Conservation (phyloP, 2,888 invertebrate genomes). For the Macrosoma leucophasiata region DNA sequence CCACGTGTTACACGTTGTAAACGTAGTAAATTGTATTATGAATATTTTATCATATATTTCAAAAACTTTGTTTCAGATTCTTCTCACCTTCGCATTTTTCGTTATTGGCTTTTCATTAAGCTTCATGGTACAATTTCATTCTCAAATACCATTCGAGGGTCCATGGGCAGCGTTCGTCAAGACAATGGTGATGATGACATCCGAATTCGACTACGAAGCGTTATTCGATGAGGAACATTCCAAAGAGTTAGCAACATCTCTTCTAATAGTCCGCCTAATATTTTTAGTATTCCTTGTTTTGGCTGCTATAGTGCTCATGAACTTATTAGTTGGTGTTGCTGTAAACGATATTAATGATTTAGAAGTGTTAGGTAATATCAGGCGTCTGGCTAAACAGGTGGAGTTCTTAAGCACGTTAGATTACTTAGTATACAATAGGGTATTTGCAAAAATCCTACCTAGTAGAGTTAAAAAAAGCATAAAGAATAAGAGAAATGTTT, state of each 20-base stretch:
- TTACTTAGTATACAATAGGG: conserved; percentile 63
- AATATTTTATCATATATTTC: too few relatives aligned
- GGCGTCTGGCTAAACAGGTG: conserved; percentile 72
- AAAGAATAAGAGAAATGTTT: conserved; percentile 53
- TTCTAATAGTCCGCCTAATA: conserved; percentile 62
- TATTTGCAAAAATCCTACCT: conserved; percentile 53
- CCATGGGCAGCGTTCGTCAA: conserved; percentile 73
- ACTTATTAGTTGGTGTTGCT: conserved; percentile 75
- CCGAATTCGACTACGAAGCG: conserved; percentile 73
- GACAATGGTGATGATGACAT: conserved; percentile 77
- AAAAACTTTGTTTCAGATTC: conserved; percentile 67
- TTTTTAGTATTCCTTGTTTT: conserved; percentile 71
- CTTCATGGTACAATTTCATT: conserved; percentile 74
- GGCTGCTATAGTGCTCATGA: conserved; percentile 76
- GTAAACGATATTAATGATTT: conserved; percentile 76
- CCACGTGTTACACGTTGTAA: too few relatives aligned
- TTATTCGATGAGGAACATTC: conserved; percentile 64
- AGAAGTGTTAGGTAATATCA: conserved; percentile 72
- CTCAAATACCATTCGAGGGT: conserved; percentile 64
- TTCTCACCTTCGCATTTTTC: conserved; percentile 63
- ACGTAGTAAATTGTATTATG: too few relatives aligned
- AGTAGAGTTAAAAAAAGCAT: conserved; percentile 43
- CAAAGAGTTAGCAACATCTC: conserved; percentile 49
- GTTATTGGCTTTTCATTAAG: conserved; percentile 73
- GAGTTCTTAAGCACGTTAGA: conserved; percentile 70